Evolutionary conservation across 2,888 invertebrate genomes (phyloP), one percentile per base, ranked within the genome.

Genomic region (Epistrophe grossulariae): DNA sequence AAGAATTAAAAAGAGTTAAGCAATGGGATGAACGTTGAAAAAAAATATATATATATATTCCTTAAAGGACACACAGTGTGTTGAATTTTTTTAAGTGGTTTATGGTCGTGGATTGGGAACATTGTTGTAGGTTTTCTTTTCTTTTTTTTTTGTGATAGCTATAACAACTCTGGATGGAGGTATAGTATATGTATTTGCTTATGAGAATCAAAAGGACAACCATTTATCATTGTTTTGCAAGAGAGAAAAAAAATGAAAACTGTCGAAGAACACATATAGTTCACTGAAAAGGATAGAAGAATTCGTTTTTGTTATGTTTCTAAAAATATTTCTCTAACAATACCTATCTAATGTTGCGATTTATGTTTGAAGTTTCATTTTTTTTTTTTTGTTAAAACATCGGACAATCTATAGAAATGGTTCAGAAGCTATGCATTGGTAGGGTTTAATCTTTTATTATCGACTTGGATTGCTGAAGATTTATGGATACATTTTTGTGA

Each of bases 71-170:
- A 19, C 31, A 48, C 43, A 70, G 60, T 68, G 59, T 79, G 73
- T 71, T 73, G 77, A 52, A 8, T 64, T 45, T 72, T 70, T 43
- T 73, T 50, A 52, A 74, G 73, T 73, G 79, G 79, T 84, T 79
- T 84, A 64, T 79, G 48, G 84, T 59, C 59, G 57, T 48, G 45
- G 43, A 79, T 78, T 62, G 66, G 28, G 50, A 66, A 48, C 73
- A 15, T 50, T 55, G 74, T 57, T 76, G 71, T 76, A 52, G 40
- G 2, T 43, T 40, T 7, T 4, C 2, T 17, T 17, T 10, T 17
- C 11, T 11, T 35, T 17, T 40, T 40, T 24, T 40, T 38, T 43
- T 62, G 1, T 57, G 73, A 74, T 78, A 85, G 79, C 73, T 71
- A 55, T 55, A 78, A 62, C 74, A 82, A 62, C 74, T 24, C 73